Base-by-base conservation (phyloP, 2,888 invertebrate genomes). In the Drosophila lacicola region DNA sequence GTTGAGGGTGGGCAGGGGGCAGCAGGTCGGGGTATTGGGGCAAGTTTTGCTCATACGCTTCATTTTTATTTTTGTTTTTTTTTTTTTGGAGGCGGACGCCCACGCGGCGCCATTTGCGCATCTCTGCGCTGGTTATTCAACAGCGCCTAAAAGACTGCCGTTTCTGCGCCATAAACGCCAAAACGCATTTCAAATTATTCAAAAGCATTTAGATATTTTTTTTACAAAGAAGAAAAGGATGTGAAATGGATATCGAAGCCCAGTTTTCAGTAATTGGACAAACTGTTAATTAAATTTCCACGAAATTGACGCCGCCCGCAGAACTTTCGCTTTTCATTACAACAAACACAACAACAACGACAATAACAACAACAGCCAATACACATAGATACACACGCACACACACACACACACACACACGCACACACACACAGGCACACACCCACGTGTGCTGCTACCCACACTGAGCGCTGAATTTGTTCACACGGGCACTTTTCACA, bases 101-200 rank as follows among this genome's bases (percentile, higher is more conserved):
- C 83, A 82, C 82, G 70, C 83, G 82, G 82, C 82, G 82, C 82
- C 82, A 81, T 76, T 76, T 79, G 61, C 73, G 73, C 73, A 76
- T 70, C 66, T 70, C 50, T 42, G 17, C 44, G 77, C 55, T 51
- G 64, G 79, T 82, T 82, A 82, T 77, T 82, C 79, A 82, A 82
- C 81, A 83, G 64, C 55, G 54, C 56, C 62, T 51, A 62, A 58
- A 69, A 62, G 53, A 36, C 60, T 41, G 17, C 46, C 6, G 21
- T 17, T 34, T 34, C 57, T 41, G 21, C 33, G 17, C 29, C 34
- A 25, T 56, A n/a, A 56, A 9, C 13, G 29, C 41, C 37, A n/a
- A 56, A 68, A 62, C 56, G 57, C 44, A 56, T 17, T 45, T 60
- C 17, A 8, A 56, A 14, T 49, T 36, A 33, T 4, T 42, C 4